A percentile compares a stretch with the other conserved stretches of the same genome.
Conservation (phyloP, 2,113 vertebrate genomes). For the Rhabdomys dilectus region DNA sequence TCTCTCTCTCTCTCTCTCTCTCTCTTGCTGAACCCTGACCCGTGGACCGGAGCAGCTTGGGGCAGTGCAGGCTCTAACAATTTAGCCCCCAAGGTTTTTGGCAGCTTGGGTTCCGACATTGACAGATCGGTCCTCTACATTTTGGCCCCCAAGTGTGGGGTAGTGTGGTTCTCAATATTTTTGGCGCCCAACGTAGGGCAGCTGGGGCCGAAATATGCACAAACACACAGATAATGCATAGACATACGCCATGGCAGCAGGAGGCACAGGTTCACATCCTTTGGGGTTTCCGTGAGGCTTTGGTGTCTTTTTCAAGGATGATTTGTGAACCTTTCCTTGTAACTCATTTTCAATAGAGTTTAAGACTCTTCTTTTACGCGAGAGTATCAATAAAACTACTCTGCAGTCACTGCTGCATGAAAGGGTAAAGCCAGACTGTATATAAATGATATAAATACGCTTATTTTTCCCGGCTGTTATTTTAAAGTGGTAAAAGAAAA, state of each 20-base stretch:
- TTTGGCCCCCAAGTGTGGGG: too few species aligned
- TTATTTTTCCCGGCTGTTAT: slow-evolving; percentile 12
- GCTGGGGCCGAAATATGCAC: too few species aligned
- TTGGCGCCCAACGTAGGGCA: too few species aligned
- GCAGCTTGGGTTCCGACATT: too few species aligned
- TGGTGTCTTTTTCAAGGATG: background rate
- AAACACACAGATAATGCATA: background rate
- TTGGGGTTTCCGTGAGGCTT: background rate
- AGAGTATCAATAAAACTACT: slow-evolving; percentile 5
- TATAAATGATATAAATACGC: background rate
- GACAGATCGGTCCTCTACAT: too few species aligned
- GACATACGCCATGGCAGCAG: background rate
- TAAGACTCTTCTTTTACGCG: slow-evolving; percentile 30
- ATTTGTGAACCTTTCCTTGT: background rate
- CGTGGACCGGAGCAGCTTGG: too few species aligned
- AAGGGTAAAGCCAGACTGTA: slow-evolving; percentile 33
- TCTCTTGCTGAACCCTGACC: too few species aligned
- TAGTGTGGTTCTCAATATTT: too few species aligned
- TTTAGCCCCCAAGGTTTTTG: too few species aligned
- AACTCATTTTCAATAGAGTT: background rate
- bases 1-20: too few species aligned
- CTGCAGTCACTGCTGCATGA: background rate
- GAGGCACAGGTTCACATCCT: background rate
- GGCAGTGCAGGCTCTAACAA: too few species aligned
- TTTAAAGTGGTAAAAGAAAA: slow-evolving; percentile 61